Base-by-base conservation (phyloP, 2,113 vertebrate species). In the Nicator chloris region DNA sequence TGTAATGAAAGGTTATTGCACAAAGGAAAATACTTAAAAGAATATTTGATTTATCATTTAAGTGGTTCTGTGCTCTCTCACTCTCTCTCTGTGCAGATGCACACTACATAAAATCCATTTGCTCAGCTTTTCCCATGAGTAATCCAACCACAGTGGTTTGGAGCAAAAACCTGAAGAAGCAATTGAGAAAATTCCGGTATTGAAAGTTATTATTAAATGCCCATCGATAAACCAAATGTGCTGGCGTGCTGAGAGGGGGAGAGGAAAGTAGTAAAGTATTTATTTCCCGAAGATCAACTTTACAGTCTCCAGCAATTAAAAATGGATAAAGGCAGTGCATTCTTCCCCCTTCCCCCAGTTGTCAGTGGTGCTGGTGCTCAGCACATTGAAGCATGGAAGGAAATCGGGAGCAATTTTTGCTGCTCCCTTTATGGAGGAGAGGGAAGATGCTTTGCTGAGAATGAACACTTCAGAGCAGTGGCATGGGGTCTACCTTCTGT, bases 221-320 rank as follows among this genome's bases (percentile, higher is more conserved):
- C 86, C 81, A 96, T 97, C 93, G 80, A 97, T 98, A 97, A 97
- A 77, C 94, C 64, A 93, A 97, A 96, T 96, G 84, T 50, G 42
- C 93, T 96, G 93, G 78, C 13, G 45, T 93, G 90, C 70, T 93
- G 94, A 94, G 91, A 97, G 96, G 92, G 84, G 92, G 91, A 94
- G 76, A 96, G 82, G 71, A 97, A 92, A 95, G 84, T 50, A 94
- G 92, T 92, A 91, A 97, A 97, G 95, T 91, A 97, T 98, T 97
- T 98, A 97, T 96, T 98, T 98, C 95, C 94, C 45, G 79, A 92
- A 97, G 97, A 97, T 92, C 92, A 97, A 94, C 90, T 93, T 97
- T 96, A 93, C 28, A 91, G 95, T 95, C 95, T 94, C 83, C 83
- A 93, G 95, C 91, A 98, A 98, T 98, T 98, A 98, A 98, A 98